These are phyloP conservation scores for Eira barbara DNA, from an alignment of 2,113 vertebrate genomes.

Conservation along the genomic window DNA sequence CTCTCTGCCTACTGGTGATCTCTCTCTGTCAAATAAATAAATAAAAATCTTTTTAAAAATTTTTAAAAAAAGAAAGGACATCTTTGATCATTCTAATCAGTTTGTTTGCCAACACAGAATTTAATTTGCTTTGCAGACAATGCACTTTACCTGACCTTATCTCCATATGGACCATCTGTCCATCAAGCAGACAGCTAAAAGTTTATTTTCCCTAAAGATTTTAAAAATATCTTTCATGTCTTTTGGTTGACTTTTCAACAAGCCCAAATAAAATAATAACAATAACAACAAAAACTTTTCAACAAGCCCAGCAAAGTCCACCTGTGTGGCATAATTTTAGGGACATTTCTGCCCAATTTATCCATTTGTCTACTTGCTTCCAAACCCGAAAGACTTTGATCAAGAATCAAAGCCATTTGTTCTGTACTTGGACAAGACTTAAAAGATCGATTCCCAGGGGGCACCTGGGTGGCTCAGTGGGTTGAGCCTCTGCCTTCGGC, in stretches of 20 bases:
- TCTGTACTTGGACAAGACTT: neutral
- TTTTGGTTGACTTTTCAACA: conserved; percentile 15
- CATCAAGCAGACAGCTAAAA: neutral
- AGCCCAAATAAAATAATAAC: neutral
- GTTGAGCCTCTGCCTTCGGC: too few relatives aligned
- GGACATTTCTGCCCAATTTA: neutral
- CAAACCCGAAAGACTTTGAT: neutral
- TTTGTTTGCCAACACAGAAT: neutral
- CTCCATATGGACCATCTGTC: neutral
- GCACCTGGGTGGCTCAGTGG: too few relatives aligned
- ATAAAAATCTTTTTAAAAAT: too few relatives aligned
- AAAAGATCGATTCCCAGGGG: neutral
- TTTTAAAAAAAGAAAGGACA: neutral
- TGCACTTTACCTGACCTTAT: neutral
- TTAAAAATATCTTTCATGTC: neutral
- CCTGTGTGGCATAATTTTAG: neutral
- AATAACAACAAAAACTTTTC: neutral
- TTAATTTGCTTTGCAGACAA: neutral
- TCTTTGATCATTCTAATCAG: neutral
- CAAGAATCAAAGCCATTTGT: neutral
- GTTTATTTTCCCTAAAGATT: neutral
- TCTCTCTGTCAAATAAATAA: too few relatives aligned
- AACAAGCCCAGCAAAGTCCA: neutral
- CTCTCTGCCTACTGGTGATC: too few relatives aligned
- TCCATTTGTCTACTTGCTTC: neutral